A percentile compares a stretch with the other conserved stretches of the same genome.
phyloP scores from a whole-genome alignment of 2,797 vertebrate species.

The Brachymystax lenok region DNA sequence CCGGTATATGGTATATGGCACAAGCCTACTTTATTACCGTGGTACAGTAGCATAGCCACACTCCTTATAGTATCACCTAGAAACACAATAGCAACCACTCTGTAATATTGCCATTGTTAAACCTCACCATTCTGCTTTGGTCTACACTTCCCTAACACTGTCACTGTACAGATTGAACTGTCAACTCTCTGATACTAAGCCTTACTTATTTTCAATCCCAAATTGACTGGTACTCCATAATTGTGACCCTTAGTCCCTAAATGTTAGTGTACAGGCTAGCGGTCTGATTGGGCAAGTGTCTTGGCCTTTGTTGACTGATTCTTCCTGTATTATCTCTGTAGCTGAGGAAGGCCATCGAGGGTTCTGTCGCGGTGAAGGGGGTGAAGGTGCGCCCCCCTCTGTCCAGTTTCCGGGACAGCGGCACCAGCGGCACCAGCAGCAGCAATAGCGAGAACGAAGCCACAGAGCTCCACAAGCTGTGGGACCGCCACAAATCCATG shows the following conservation, averaged over 20 bases:
- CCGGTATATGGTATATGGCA: too few relatives aligned
- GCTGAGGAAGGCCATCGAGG: conserved; percentile 95
- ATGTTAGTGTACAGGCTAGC: background rate
- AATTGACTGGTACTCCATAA: background rate
- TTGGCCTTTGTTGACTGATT: background rate
- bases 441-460: conserved; percentile 81
- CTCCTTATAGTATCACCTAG: too few relatives aligned
- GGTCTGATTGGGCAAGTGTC: background rate
- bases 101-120: too few relatives aligned
- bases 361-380: conserved; percentile 90
- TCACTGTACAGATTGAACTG: background rate
- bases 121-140: too few relatives aligned
- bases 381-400: conserved; percentile 91
- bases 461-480: conserved; percentile 91
- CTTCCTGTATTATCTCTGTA: conserved; percentile 45
- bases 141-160: background rate
- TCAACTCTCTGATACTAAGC: background rate
- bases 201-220: background rate
- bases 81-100: too few relatives aligned
- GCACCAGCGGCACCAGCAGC: conserved; percentile 88
- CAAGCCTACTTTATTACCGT: too few relatives aligned
- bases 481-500: conserved; percentile 87
- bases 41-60: too few relatives aligned
- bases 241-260: background rate
- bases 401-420: conserved; percentile 93